Conservation (phyloP, 1,140 invertebrate genomes). For the Microplitis demolitor region DNA sequence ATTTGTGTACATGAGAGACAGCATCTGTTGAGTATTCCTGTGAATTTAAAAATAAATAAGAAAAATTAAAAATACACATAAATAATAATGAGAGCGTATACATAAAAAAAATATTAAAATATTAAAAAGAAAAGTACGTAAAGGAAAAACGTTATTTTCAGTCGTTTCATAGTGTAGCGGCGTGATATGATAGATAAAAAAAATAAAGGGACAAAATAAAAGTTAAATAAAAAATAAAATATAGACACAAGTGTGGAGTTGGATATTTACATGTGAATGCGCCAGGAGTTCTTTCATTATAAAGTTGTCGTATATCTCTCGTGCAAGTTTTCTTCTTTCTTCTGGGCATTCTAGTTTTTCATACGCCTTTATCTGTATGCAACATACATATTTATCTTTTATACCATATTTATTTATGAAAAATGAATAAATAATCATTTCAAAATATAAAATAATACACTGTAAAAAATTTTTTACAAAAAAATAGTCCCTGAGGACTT, state of each 20-base stretch:
- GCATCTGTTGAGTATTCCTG: conserved; percentile 97
- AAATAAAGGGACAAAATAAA: not conserved
- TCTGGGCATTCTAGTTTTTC: conserved; percentile 97
- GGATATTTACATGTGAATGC: conserved; percentile 90
- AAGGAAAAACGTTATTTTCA: not conserved
- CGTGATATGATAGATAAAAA: not conserved
- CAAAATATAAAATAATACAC: not conserved
- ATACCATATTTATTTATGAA: not conserved
- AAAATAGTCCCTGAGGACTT: too few relatives aligned
- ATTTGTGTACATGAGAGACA: conserved; percentile 95
- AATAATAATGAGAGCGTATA: conserved; percentile 12
- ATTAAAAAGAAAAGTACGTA: not conserved
- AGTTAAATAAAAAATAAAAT: not conserved
- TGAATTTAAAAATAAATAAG: conserved; percentile 49
- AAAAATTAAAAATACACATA: conserved; percentile 1
- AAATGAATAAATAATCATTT: conserved; percentile 4
- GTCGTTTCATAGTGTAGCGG: too few relatives aligned
- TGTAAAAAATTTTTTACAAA: too few relatives aligned
- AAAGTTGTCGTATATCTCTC: conserved; percentile 99
- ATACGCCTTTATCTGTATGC: conserved; percentile 93
- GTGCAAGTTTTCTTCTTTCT: conserved; percentile 90
- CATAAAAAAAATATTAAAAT: too few relatives aligned
- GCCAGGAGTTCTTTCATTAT: conserved; percentile 99
- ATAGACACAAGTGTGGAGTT: conserved; percentile 6
- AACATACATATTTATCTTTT: conserved; percentile 12